phyloP scores from a whole-genome alignment of 2,113 vertebrate genomes.

The Hemibagrus wyckioides region DNA sequence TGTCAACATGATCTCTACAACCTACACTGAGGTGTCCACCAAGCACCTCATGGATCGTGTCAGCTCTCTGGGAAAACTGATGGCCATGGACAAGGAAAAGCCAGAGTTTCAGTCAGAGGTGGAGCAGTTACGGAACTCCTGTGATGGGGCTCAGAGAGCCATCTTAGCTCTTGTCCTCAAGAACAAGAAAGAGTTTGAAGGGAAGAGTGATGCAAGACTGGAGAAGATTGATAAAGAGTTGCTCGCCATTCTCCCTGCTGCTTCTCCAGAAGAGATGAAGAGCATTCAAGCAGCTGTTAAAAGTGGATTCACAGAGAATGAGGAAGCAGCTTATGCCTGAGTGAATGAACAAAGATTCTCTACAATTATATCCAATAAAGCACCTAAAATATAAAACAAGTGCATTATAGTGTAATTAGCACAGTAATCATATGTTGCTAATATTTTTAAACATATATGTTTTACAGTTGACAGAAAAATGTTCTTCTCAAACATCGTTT shows the following conservation, averaged over 20 bases:
- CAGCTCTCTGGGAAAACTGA: too few species aligned
- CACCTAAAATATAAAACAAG: not conserved
- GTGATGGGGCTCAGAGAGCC: too few species aligned
- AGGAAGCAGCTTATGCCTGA: not conserved
- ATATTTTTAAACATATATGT: too few species aligned
- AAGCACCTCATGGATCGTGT: too few species aligned
- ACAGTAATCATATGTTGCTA: not conserved
- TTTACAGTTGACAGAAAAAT: too few species aligned
- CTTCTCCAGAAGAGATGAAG: not conserved
- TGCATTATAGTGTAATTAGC: not conserved
- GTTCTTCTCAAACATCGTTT: not conserved
- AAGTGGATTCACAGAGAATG: not conserved
- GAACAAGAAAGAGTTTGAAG: not conserved
- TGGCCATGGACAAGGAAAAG: too few species aligned
- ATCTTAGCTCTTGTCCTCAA: too few species aligned
- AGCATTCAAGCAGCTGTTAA: conserved; percentile 2
- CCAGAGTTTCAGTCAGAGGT: too few species aligned
- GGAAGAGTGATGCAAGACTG: not conserved
- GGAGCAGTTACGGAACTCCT: too few species aligned
- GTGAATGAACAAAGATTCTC: not conserved
- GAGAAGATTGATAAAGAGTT: conserved; percentile 14
- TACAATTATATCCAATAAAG: not conserved
- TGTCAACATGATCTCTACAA: too few species aligned
- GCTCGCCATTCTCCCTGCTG: not conserved
- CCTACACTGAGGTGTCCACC: too few species aligned